Evolutionary conservation across 2,888 invertebrate species (phyloP).

Genomic region (Amphipyra tragopoginis): DNA sequence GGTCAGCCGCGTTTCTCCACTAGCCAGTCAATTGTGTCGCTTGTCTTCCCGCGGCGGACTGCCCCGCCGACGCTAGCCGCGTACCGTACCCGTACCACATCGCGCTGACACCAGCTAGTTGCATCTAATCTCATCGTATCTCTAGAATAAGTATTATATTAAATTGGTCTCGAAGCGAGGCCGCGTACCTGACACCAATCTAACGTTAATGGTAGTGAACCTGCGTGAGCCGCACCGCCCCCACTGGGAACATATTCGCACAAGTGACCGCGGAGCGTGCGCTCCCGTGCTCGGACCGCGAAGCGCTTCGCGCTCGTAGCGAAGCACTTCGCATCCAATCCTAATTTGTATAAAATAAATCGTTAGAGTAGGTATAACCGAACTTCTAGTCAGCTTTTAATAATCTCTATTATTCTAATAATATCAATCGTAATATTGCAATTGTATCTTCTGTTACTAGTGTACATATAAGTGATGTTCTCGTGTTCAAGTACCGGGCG

Average conservation of each 20-base stretch:
- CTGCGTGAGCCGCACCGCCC: too few relatives aligned
- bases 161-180: conserved; percentile 76
- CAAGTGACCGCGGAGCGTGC: conserved; percentile 47
- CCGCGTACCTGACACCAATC: conserved; percentile 87
- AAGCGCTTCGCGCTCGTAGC: conserved; percentile 28
- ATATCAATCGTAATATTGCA: conserved; percentile 80
- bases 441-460: conserved; percentile 81
- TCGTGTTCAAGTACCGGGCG: conserved; percentile 76
- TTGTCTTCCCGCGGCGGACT: conserved; percentile 71
- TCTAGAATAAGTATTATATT: conserved; percentile 75
- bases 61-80: too few relatives aligned
- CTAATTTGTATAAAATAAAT: conserved; percentile 73
- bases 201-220: conserved; percentile 74
- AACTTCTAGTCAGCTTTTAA: conserved; percentile 89
- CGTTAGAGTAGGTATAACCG: conserved; percentile 85
- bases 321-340: conserved; percentile 54
- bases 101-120: conserved; percentile 79
- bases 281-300: conserved; percentile 6
- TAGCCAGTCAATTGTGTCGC: conserved; percentile 84
- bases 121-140: conserved; percentile 75
- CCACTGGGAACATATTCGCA: conserved; percentile 53
- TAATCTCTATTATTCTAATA: conserved; percentile 85
- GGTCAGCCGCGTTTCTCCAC: conserved; percentile 75
- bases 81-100: too few relatives aligned
- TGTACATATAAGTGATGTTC: conserved; percentile 77